Conservation (phyloP, 2,797 vertebrate species). For the Rhynchotus rufescens region DNA sequence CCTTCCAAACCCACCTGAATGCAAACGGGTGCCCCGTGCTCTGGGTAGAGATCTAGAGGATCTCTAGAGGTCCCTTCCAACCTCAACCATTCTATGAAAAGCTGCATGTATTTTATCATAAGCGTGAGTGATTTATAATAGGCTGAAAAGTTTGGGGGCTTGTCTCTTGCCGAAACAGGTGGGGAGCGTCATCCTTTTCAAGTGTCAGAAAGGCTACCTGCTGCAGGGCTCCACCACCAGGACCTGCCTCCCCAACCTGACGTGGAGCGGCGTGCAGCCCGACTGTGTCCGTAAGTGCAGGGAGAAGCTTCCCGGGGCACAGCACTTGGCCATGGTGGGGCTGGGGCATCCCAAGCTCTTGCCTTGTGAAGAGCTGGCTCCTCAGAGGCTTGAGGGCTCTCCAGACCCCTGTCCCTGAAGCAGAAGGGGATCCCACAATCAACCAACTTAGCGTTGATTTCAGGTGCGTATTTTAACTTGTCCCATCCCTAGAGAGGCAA, state of each 20-base stretch:
- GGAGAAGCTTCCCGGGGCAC: neutral
- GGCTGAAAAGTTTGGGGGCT: neutral
- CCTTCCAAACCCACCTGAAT: too few relatives aligned
- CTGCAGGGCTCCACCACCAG: constrained; percentile 96
- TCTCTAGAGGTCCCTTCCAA: too few relatives aligned
- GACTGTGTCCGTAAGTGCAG: constrained; percentile 92
- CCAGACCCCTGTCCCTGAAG: fast-evolving
- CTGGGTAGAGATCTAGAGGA: too few relatives aligned
- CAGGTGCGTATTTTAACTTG: neutral
- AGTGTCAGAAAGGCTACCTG: constrained; percentile 95
- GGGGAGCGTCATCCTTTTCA: constrained; percentile 91
- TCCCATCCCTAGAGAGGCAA: neutral
- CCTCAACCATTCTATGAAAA: too few relatives aligned
- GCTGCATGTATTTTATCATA: fast-evolving
- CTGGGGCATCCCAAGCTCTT: too few relatives aligned
- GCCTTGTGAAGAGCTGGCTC: neutral
- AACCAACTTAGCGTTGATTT: fast-evolving
- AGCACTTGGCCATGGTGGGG: fast-evolving
- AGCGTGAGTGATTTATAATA: fast-evolving
- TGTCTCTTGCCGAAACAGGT: constrained; percentile 78
- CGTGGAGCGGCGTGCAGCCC: constrained; percentile 94
- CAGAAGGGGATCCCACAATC: neutral
- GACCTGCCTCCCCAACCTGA: constrained; percentile 95
- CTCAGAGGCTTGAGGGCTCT: neutral
- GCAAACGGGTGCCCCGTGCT: too few relatives aligned